Evolutionary conservation across 2,113 vertebrate species (phyloP), one percentile per base, ranked within the genome.

Genomic region (Takifugu bimaculatus): DNA sequence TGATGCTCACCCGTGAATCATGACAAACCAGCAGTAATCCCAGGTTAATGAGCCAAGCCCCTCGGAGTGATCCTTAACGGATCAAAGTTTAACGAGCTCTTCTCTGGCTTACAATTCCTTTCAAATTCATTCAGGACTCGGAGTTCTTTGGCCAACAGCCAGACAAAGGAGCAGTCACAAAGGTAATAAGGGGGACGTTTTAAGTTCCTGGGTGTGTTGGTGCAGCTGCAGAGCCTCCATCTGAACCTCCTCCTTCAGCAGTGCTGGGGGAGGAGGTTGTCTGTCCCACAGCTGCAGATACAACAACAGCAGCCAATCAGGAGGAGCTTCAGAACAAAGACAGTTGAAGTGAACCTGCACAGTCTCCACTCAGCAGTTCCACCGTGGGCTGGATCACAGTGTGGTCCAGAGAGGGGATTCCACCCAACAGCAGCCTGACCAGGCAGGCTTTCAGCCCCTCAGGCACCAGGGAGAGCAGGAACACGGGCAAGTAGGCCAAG

Each of bases 401-500:
- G 42, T 81, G 85, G 49, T 89, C 89, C 15, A 90, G 77, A 10
- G 74, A 54, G 29, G 70, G 81, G 49, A 92, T 78, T 3, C 80
- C 58, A 0, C 80, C 63, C 14, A 97, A 66, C 0, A 26, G 43
- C 62, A 90, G 86, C 39, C 60, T 85, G 65, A 92, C 74, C 26
- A 97, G n/a, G 54, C 79, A 70, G 27, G 82, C 72, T 83, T 93
- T 94, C 60, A 95, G 51, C 1, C 43, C 82, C 28, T 91, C 87
- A 0, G 96, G 97, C 35, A 95, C 88, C 0, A 95, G 91, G 29
- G 93, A 96, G 10, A 96, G 79, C 61, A 96, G 77, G 86, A 94
- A 97, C 67, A 91, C 44, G 0, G 92, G 80, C 69, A 93, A 85
- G 79, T 97, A 97, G 2, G 92, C 72, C 3, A 77, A 6, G 2